Evolutionary conservation across 53 echinoderm and acorn worm species (phyloP), one percentile per base, ranked within the genome.

Genomic region (Holothuria scabra): DNA sequence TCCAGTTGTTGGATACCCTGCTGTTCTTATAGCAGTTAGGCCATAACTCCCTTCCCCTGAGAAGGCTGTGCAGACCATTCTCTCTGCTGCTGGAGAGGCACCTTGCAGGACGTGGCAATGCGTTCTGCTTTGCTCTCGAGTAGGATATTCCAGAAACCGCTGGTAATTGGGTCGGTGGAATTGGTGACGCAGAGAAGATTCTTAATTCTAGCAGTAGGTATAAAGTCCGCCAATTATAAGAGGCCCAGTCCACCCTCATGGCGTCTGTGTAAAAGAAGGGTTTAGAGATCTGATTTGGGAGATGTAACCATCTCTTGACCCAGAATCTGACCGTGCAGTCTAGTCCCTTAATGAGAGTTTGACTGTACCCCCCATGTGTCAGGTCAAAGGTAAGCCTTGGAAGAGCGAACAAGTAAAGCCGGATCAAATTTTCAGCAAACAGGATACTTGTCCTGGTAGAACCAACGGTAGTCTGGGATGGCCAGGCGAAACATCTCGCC

Each of bases 311-410:
- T 12, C 41, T 6, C 35, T 19, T 69, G 21, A 21, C 35, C 68
- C 68, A 68, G 18, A 33, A 68, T 19, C 41, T 31, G 8, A 37
- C 37, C 4, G 32, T 69, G 6, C 12, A 31, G 33, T 69, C 69
- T 10, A 69, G 30, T 6, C 26, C 35, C 21, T 35, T 35, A 12
- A 68, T 1, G 26, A 12, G 21, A 12, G 34, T 21, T 8, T 14
- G 69, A 32, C 69, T 32, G 41, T 69, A 69, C n/a, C 69, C 41
- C 12, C 41, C 69, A 69, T 69, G 69, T 16, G 18, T 69, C n/a
- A 69, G 69, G 2, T 37, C 69, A 69, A 32, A 69, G 32, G 35
- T 30, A 0, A 69, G 41, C 6, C 69, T 30, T 32, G 69, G 69
- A 12, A 69, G 9, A 28, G 18, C 69, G 21, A 32, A 69, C n/a